phyloP scores from a whole-genome alignment of 1,140 invertebrate species.

The Trigoniulus corallinus region DNA sequence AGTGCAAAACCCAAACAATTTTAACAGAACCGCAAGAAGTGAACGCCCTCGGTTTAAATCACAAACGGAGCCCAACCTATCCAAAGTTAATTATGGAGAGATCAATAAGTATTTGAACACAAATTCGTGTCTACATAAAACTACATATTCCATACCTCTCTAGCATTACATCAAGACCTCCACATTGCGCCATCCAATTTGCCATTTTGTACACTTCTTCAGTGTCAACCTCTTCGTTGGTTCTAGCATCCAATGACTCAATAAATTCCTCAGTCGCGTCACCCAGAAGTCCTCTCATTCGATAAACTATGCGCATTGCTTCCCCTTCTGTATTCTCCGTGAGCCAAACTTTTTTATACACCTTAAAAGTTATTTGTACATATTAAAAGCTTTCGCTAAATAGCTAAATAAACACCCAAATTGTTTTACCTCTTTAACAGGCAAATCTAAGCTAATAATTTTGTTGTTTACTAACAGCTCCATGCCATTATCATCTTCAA shows the following conservation, averaged over 20 bases:
- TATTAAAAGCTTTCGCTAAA: background rate
- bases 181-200: conserved; percentile 61
- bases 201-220: conserved; percentile 78
- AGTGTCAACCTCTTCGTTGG: conserved; percentile 77
- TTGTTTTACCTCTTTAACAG: conserved; percentile 79
- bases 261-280: conserved; percentile 98
- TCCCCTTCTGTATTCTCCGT: conserved; percentile 69
- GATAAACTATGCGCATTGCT: conserved; percentile 95
- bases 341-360: conserved; percentile 55
- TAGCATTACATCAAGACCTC: conserved; percentile 55
- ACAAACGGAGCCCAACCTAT: conserved; percentile 46
- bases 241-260: conserved; percentile 76
- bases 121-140: conserved; percentile 4
- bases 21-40: conserved; percentile 63
- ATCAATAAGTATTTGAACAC: background rate
- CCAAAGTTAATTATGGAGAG: conserved; percentile 12
- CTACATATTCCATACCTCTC: no score
- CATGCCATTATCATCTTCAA: conserved; percentile 98
- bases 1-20: conserved; percentile 63
- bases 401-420: background rate
- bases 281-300: conserved; percentile 89
- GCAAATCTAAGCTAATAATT: conserved; percentile 90
- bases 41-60: conserved; percentile 55
- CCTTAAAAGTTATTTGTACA: conserved; percentile 21
- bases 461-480: conserved; percentile 97